Evolutionary conservation across 2,888 invertebrate genomes (phyloP).

Genomic region (Tyria jacobaeae): DNA sequence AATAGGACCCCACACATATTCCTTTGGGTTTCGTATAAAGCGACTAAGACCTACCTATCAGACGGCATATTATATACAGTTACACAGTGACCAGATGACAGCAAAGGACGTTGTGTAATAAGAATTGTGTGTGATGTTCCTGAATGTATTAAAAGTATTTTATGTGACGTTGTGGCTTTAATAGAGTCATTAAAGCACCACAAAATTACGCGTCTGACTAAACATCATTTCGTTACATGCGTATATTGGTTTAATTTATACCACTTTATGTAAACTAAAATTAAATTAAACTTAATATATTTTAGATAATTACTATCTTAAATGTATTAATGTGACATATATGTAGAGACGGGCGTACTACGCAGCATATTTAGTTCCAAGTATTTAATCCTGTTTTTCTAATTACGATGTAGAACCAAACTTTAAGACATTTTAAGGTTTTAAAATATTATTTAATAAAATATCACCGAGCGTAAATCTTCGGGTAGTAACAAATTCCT

Average conservation of each 20-base stretch:
- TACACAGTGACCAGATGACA: too few relatives aligned
- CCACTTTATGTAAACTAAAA: conserved; percentile 22
- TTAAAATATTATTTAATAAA: too few relatives aligned
- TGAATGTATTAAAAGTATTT: conserved; percentile 31
- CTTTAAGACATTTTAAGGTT: too few relatives aligned
- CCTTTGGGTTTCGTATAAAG: too few relatives aligned
- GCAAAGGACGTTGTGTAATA: too few relatives aligned
- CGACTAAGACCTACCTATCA: too few relatives aligned
- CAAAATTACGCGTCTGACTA: conserved; percentile 34
- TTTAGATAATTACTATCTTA: neutral
- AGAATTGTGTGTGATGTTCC: conserved; percentile 26
- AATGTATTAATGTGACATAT: neutral
- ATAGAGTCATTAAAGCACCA: conserved; percentile 52
- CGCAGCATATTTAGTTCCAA: neutral
- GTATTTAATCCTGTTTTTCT: neutral
- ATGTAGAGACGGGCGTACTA: neutral
- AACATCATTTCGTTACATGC: conserved; percentile 25
- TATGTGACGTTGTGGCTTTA: conserved; percentile 35
- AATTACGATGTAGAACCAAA: too few relatives aligned
- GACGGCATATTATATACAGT: too few relatives aligned
- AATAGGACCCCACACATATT: too few relatives aligned
- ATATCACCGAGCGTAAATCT: too few relatives aligned
- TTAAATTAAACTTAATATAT: conserved; percentile 4
- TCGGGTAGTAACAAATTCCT: too few relatives aligned
- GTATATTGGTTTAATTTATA: conserved; percentile 30